Base-by-base conservation (phyloP, 2,113 vertebrate genomes). In the Channa argus region DNA sequence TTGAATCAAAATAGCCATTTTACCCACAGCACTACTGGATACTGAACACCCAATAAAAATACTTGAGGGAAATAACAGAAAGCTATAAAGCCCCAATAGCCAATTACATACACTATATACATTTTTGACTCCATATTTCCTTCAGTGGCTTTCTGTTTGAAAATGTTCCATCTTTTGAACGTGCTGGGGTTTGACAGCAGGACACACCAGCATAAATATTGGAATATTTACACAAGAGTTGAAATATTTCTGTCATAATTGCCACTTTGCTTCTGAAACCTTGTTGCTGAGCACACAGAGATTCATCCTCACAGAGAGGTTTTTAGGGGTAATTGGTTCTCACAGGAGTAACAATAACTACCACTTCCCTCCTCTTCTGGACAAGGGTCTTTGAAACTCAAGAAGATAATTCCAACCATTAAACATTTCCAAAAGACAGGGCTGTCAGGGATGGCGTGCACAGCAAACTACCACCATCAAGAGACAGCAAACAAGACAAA, bases 201-300 rank as follows among this genome's bases (percentile, higher is more conserved):
- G 54, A 80, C 68, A 75, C 54, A 82, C 78, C 52, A 77, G 62
- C 52, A 59, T 71, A 38, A 43, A 87, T 78, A 59, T 79, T 78
- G 53, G 12, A 83, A 80, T 75, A 88, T 88, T 83, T 72, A 84
- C 41, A 75, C 72, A 24, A 24, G 55, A 60, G 65, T 66, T 62
- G 56, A 76, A 86, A 83, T 87, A 86, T 83, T 87, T 82, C 71
- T 79, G 83, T 77, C 80, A 85, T 84, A 76, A 88, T 85, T 84
- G 69, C 78, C 43, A 59, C 67, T 66, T 78, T 76, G 70, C 66
- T 72, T 73, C 77, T 80, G 73, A 59, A 49, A 58, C 55, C 41
- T 38, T 53, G 45, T 39, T 53, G 50, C 73, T 13, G 55, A 76
- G 63, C 59, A 56, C 66, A 56, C 39, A 8, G 44, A 71, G 38